phyloP scores from a whole-genome alignment of 2,797 vertebrate genomes.

The Eospalax fontanierii region DNA sequence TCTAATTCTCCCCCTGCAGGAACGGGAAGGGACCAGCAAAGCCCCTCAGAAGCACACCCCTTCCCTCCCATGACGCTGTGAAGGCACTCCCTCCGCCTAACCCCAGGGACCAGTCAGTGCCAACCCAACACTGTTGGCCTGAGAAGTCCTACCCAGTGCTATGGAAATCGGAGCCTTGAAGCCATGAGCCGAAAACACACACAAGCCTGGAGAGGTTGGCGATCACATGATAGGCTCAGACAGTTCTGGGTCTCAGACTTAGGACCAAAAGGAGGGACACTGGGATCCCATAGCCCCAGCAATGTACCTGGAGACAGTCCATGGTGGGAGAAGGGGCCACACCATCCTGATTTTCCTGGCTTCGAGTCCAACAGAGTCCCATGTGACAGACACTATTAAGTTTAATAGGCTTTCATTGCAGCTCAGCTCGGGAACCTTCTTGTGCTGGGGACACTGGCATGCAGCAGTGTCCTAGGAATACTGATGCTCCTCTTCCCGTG shows the following conservation, averaged over 20 bases:
- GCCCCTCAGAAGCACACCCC: not conserved
- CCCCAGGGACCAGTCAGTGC: not conserved
- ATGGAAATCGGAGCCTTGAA: not conserved
- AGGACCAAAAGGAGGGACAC: not conserved
- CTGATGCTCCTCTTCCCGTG: not conserved
- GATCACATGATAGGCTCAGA: not conserved
- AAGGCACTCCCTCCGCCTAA: not conserved
- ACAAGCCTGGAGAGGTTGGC: not conserved
- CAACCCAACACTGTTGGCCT: not conserved
- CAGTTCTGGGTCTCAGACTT: not conserved
- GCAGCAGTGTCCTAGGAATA: not conserved
- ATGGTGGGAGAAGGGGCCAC: fast-evolving
- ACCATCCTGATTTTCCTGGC: not conserved
- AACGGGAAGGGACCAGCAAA: not conserved
- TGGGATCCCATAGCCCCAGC: not conserved
- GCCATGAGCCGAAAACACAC: not conserved
- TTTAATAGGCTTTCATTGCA: not conserved
- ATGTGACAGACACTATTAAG: no score
- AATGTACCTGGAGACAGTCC: not conserved
- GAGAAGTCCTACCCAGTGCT: not conserved
- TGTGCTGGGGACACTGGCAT: not conserved
- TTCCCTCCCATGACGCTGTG: not conserved
- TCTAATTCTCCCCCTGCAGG: not conserved
- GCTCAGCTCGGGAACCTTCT: not conserved
- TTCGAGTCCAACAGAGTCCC: not conserved